Conservation (phyloP, 2,113 vertebrate species). For the Callocephalon fimbriatum region DNA sequence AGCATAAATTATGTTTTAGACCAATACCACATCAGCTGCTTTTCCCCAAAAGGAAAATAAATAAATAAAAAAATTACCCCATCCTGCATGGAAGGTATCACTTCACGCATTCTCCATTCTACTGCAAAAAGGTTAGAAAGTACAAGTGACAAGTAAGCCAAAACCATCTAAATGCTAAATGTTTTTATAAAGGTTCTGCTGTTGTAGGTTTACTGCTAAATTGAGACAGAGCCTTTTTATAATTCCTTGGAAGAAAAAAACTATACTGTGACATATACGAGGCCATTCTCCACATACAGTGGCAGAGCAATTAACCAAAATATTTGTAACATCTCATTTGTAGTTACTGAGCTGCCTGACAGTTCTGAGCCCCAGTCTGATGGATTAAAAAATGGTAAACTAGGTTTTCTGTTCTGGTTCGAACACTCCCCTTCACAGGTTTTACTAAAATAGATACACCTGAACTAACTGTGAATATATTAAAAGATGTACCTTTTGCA, state of each 20-base stretch:
- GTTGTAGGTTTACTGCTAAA: neutral
- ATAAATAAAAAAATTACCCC: neutral
- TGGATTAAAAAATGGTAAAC: neutral
- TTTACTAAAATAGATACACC: neutral
- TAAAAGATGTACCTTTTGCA: neutral
- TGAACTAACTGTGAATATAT: neutral
- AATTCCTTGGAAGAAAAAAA: neutral
- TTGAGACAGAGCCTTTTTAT: neutral
- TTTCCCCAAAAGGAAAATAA: neutral
- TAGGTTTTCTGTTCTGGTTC: neutral
- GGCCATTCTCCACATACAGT: neutral
- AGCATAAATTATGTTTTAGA: conserved; percentile 65
- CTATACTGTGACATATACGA: neutral
- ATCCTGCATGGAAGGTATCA: neutral
- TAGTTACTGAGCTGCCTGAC: neutral
- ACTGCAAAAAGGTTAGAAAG: neutral
- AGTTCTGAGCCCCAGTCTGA: neutral
- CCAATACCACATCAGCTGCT: neutral
- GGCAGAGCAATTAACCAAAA: neutral
- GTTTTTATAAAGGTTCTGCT: neutral
- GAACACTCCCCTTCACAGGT: neutral
- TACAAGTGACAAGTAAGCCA: neutral
- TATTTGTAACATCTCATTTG: neutral
- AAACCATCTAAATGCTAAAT: neutral
- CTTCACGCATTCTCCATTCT: neutral